A percentile compares a stretch with the other conserved stretches of the same genome.
Evolutionary conservation across 2,888 invertebrate species (phyloP).

Genomic region (Catocala fraxini): DNA sequence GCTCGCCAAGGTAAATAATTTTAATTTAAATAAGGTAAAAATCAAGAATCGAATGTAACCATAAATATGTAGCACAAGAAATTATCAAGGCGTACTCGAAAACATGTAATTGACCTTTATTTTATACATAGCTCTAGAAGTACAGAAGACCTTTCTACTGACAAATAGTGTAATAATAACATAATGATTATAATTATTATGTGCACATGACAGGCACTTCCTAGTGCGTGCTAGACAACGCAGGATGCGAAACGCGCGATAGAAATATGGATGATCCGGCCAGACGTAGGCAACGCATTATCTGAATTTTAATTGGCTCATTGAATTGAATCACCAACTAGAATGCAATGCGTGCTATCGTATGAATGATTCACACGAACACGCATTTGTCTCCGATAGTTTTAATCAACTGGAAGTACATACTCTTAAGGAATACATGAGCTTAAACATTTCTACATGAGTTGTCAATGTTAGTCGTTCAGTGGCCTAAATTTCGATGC

Average conservation of each 20-base stretch:
- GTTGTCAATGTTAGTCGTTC: too few species aligned
- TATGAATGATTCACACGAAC: constrained; percentile 70
- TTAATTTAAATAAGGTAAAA: too few species aligned
- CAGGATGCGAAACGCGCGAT: constrained; percentile 78
- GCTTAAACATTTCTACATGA: not conserved
- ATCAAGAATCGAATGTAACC: too few species aligned
- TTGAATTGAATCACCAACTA: constrained; percentile 79
- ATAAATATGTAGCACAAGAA: too few species aligned
- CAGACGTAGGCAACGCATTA: constrained; percentile 72
- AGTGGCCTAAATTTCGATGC: too few species aligned
- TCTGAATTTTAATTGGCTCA: constrained; percentile 81
- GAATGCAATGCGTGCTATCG: constrained; percentile 71
- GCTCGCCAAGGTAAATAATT: too few species aligned
- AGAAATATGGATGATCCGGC: constrained; percentile 79
- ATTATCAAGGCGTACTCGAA: too few species aligned
- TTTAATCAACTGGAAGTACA: not conserved
- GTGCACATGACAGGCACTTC: constrained; percentile 67
- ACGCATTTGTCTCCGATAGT: constrained; percentile 42
- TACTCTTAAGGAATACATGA: not conserved
- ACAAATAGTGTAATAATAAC: not conserved
- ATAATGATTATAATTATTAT: constrained; percentile 28
- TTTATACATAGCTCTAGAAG: too few species aligned
- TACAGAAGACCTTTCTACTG: too few species aligned
- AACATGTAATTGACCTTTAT: too few species aligned
- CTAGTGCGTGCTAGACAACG: constrained; percentile 67